These are phyloP conservation scores for Drosophila stalkeri DNA, from an alignment of 2,888 invertebrate species.

Conservation along the genomic window DNA sequence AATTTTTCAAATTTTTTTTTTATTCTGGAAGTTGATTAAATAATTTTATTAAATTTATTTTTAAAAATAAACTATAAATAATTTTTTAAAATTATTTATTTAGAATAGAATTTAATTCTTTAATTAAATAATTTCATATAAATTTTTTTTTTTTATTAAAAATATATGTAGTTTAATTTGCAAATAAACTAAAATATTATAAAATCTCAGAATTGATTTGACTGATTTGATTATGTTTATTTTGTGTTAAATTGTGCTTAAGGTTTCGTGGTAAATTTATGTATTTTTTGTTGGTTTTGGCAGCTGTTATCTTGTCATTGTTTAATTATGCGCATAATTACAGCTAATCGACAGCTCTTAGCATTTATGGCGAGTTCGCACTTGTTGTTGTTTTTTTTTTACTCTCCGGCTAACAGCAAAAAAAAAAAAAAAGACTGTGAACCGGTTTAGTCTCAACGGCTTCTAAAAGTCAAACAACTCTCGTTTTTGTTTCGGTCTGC, in stretches of 20 bases:
- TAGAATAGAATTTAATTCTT: too few species aligned
- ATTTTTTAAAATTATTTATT: too few species aligned
- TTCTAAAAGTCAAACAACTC: conserved; percentile 74
- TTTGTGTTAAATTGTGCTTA: background rate
- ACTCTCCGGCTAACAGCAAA: conserved; percentile 17
- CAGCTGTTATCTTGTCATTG: conserved; percentile 7
- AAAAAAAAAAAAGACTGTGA: conserved; percentile 26
- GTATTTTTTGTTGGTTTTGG: background rate
- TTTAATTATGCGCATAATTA: conserved; percentile 31
- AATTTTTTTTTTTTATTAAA: background rate
- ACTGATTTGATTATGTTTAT: background rate
- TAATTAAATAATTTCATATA: too few species aligned
- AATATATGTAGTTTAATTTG: background rate
- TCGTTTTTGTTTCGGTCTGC: conserved; percentile 52
- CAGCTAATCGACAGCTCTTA: conserved; percentile 24
- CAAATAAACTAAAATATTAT: background rate
- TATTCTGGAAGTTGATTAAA: too few species aligned
- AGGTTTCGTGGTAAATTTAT: background rate
- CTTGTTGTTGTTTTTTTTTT: conserved; percentile 19
- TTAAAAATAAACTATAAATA: too few species aligned
- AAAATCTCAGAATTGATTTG: background rate
- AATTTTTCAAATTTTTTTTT: too few species aligned
- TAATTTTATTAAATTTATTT: too few species aligned
- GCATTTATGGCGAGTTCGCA: conserved; percentile 24
- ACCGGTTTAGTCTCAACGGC: conserved; percentile 64